Conservation (phyloP, 2,888 invertebrate genomes). For the Drosophila cognata region DNA sequence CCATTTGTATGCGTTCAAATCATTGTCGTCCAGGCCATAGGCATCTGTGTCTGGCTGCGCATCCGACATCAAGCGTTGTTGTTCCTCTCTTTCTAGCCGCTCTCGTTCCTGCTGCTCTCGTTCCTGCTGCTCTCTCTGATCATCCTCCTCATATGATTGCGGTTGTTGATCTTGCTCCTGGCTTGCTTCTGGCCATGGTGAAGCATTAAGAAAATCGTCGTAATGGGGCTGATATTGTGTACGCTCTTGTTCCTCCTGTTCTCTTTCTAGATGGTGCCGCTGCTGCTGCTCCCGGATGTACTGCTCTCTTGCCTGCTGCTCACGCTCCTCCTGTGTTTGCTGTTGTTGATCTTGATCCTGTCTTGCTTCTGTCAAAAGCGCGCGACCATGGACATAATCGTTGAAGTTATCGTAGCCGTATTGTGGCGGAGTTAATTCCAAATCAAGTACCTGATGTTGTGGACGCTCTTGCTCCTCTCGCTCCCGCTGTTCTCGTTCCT, state of each 20-base stretch:
- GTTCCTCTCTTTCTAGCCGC: neutral
- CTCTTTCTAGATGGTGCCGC: neutral
- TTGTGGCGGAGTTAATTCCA: neutral
- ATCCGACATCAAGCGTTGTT: neutral
- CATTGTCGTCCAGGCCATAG: neutral
- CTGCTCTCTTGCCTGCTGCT: neutral
- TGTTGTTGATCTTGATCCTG: neutral
- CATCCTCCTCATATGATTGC: neutral
- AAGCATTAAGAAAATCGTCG: slow-evolving; percentile 43
- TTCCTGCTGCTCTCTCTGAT: neutral
- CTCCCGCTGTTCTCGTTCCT: neutral
- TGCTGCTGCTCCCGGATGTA: neutral
- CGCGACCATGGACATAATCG: neutral
- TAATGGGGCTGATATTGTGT: slow-evolving; percentile 19
- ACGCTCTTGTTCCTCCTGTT: neutral
- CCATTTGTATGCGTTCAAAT: neutral
- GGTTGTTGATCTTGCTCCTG: neutral
- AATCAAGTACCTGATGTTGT: neutral
- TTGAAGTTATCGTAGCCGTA: neutral
- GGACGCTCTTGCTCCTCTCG: neutral
- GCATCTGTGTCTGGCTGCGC: neutral
- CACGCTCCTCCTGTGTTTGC: neutral
- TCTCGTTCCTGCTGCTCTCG: no score
- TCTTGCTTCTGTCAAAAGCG: neutral
- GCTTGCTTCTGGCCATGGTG: slow-evolving; percentile 21